Evolutionary conservation across 37 sponge, comb jelly and placozoan genomes (phyloP).

Genomic region (Hexactinellida sp.): DNA sequence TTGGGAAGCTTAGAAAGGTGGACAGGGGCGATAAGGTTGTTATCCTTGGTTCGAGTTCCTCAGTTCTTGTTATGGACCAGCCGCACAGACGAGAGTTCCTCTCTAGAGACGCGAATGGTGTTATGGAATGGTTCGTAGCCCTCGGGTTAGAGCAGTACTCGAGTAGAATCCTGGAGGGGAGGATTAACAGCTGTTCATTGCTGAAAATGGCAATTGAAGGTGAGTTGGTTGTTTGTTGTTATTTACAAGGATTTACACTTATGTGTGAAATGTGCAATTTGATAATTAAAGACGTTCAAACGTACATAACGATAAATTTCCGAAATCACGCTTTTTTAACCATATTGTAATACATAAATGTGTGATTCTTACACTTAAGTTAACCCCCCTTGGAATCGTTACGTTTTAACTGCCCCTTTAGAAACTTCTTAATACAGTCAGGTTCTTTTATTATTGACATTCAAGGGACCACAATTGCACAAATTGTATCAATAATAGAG

Average conservation of each 20-base stretch:
- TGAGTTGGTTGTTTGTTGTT: not conserved
- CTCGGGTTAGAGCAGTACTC: not conserved
- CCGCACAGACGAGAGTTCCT: not conserved
- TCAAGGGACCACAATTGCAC: too few species aligned
- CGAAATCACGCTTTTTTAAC: too few species aligned
- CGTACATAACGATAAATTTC: too few species aligned
- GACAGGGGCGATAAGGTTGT: not conserved
- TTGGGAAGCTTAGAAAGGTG: not conserved
- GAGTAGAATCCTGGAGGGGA: not conserved
- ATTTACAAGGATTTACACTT: not conserved
- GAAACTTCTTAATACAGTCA: not conserved
- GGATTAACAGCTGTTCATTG: not conserved
- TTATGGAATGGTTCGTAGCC: not conserved
- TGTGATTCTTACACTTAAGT: too few species aligned
- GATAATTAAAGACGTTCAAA: too few species aligned
- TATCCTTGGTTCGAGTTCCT: not conserved
- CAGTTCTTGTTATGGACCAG: not conserved
- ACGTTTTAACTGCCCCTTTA: too few species aligned
- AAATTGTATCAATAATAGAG: too few species aligned
- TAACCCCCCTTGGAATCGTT: too few species aligned
- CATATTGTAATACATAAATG: too few species aligned
- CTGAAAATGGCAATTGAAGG: not conserved
- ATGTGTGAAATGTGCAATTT: too few species aligned
- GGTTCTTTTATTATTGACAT: too few species aligned
- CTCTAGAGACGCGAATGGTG: not conserved